Evolutionary conservation across 2,888 invertebrate genomes (phyloP), one percentile per base, ranked within the genome.

Genomic region (Habroteleia sp.): DNA sequence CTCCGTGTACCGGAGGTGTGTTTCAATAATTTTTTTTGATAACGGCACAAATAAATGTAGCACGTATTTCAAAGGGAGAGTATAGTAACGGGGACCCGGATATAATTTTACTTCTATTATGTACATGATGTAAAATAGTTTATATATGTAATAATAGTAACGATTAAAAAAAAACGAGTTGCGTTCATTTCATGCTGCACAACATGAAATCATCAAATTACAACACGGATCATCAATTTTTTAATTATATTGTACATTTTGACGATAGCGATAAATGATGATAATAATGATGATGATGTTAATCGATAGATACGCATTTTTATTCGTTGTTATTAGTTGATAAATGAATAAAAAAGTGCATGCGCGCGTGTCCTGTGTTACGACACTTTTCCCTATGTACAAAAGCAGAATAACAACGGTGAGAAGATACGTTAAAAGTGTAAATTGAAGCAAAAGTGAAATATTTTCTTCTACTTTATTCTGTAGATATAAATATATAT

Each of bases 61-160:
- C 11, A 41, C 11, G 54, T 17, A 14, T 29, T 8, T 39, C 1
- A 10, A 39, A 17, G 37, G 17, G 11, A 39, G 54, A 54, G 29
- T 39, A 41, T 10, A 29, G 41, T 41, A 54, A 54, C 41, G 17
- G 29, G 48, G 16, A 41, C 27, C 14, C 46, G 17, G 10, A 4
- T 27, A 13, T 52, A 48, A 23, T 33, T 33, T 48, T 20, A 33
- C 33, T 48, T 48, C 20, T 48, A 48, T 48, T 48, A 13, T 48
- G 48, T 48, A 48, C 14, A 48, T 23, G 48, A 33, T 48, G 48
- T 48, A 48, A 48, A 48, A 33, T 48, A 48, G 33, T 33, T 48
- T n/a, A n/a, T 46, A 46, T 48, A 33, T 33, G 27, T 23, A 33
- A 48, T 23, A 48, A 48, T 33, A 5, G 14, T 29, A 13, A 29